Base-by-base conservation (phyloP, 1,140 invertebrate genomes). In the Lineus longissimus region DNA sequence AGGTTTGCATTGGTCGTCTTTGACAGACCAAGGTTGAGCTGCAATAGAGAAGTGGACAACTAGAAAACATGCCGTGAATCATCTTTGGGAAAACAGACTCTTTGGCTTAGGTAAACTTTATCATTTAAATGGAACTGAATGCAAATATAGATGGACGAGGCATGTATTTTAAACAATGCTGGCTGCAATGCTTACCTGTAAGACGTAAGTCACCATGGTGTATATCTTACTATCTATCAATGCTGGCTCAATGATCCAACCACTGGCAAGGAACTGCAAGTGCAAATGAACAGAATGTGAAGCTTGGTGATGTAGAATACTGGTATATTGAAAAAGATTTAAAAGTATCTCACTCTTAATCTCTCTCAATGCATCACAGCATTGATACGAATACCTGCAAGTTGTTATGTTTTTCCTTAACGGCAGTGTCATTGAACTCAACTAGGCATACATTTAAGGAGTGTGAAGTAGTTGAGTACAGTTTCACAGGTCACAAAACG, bases 201-300 rank as follows among this genome's bases (percentile, higher is more conserved):
- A 75, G 13, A 79, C 62, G 63, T 77, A 78, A 0, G 77, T 78
- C 55, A 76, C 75, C 69, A 79, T 77, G 23, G 76, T 76, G 66
- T 69, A 70, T 2, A 73, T 58, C 59, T 71, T 72, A 36, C 73
- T 75, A 27, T 78, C 75, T 57, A 72, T 76, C 25, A 47, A 61
- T 15, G 73, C 70, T 57, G 77, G 76, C 51, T 79, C 75, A 55
- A 79, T 71, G 25, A 79, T 78, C 77, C 77, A 79, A 25, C 77
- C 77, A 74, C 77, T 79, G 9, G 75, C 66, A 1, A 72, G 43
- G 55, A 79, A 67, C 77, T 79, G 65, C 2, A 70, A 72, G 33
- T 2, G 57, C 2, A 66, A 31, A 29, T 33, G 22, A 54, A 63
- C 19, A 4, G n/a, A 51, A 51, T 11, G n/a, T n/a, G n/a, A n/a